These are phyloP conservation scores for Homarus gammarus DNA, from an alignment of 2,888 invertebrate genomes.

Conservation along the genomic window DNA sequence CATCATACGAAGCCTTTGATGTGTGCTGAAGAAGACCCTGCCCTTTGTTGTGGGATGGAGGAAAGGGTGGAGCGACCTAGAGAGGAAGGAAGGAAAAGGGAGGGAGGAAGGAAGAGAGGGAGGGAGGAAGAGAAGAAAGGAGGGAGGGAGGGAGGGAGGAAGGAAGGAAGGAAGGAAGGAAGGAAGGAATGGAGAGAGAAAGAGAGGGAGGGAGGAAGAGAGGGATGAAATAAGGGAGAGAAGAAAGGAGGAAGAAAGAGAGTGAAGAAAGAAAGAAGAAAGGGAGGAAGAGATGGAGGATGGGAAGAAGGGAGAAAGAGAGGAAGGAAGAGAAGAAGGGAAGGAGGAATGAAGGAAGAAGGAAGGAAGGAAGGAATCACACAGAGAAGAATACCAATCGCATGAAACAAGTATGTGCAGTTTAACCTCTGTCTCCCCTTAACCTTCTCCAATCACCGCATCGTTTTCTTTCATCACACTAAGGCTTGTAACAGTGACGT, in stretches of 20 bases:
- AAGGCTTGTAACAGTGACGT: not conserved
- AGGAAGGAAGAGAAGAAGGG: not conserved
- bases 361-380: not conserved
- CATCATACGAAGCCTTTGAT: no score
- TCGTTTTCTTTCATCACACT: no score
- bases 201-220: not conserved
- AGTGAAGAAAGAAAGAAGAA: not conserved
- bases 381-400: not conserved
- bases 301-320: not conserved
- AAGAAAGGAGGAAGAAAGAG: not conserved
- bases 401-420: not conserved
- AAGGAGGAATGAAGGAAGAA: not conserved
- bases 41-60: not conserved
- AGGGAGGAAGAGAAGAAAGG: not conserved
- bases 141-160: not conserved
- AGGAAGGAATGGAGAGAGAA: not conserved
- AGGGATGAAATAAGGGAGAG: not conserved
- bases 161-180: not conserved
- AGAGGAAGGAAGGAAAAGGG: conserved; percentile 14
- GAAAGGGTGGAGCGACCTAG: not conserved
- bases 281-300: not conserved
- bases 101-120: not conserved
- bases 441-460: no score
- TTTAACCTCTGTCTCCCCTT: no score
- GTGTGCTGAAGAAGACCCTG: no score